phyloP scores from a whole-genome alignment of 2,888 invertebrate species.

The Nectonema munidae region DNA sequence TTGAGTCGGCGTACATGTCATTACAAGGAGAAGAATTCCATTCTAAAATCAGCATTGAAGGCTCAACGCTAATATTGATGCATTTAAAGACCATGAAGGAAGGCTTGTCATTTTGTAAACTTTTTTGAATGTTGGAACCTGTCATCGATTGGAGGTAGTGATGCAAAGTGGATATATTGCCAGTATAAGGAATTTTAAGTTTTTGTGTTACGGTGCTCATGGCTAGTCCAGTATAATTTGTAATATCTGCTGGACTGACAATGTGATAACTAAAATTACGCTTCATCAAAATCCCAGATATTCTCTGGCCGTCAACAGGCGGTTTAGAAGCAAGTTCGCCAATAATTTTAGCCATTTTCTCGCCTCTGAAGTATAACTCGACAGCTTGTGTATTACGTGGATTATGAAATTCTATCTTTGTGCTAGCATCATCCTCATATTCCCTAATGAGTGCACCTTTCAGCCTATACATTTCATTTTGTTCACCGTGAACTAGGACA shows the following conservation, averaged over 20 bases:
- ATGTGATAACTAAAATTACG: slow-evolving; percentile 91
- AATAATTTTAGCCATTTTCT: slow-evolving; percentile 85
- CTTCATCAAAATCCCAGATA: slow-evolving; percentile 75
- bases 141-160: slow-evolving; percentile 20
- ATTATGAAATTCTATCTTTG: slow-evolving; percentile 27
- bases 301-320: slow-evolving; percentile 39
- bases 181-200: slow-evolving; percentile 53
- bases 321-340: slow-evolving; percentile 52
- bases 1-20: slow-evolving; percentile 90
- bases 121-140: background rate
- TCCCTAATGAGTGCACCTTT: slow-evolving; percentile 71
- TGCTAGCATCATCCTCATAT: slow-evolving; percentile 46
- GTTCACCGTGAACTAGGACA: slow-evolving; percentile 81
- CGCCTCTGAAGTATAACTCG: slow-evolving; percentile 65
- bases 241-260: slow-evolving; percentile 52
- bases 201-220: slow-evolving; percentile 68
- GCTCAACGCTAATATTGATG: too few species aligned
- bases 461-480: slow-evolving; percentile 84
- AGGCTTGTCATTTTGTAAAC: background rate
- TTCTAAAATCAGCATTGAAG: slow-evolving; percentile 24
- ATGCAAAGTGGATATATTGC: slow-evolving; percentile 30
- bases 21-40: slow-evolving; percentile 76
- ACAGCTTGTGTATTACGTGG: slow-evolving; percentile 76
- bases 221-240: slow-evolving; percentile 73
- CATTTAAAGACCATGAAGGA: too few species aligned